Evolutionary conservation across 2,797 vertebrate species (phyloP), one percentile per base, ranked within the genome.

Genomic region (Enteromius argenteus): DNA sequence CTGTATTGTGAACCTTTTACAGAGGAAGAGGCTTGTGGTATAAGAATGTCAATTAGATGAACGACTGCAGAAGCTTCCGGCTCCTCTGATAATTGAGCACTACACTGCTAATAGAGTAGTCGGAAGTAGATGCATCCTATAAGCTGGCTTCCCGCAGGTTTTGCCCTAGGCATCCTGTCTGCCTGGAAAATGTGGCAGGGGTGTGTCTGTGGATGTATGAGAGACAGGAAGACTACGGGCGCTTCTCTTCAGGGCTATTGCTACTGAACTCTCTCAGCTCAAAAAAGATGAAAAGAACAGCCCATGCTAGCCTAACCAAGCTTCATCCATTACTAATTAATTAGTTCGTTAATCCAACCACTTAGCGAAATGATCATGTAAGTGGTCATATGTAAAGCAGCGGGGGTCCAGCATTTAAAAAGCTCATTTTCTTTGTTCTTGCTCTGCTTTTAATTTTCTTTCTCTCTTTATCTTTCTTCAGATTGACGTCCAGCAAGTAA

Each of bases 401-500:
- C 21, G 76, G 66, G 53, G 74, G 35, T 90, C 89, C 84, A 79
- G 30, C 51, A 74, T 60, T 72, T 58, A 82, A 62, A 56, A 64
- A 32, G 19, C 66, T 46, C 2, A 56, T 37, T 53, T 27, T 27
- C 19, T 66, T 30, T 39, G 56, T 67, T 56, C 78, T 42, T 32
- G 19, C 11, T 49, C 35, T 56, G 14, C 58, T 68, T 58, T 32
- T 81, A 71, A 78, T 44, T 49, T 51, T 14, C 53, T 60, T 71
- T 56, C 32, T 74, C 21, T 69, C 1, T 42, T 49, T 80, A 39
- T 76, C 11, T 78, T 68, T 67, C 9, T 46, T 71, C 90, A 99
- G 98, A 95, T 99, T 60, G 97, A 99, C 90, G 86, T 99, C 78
- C 98, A 99, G 92, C 97, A 99, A 92, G 95, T 94, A 1, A 94